Evolutionary conservation across 2,888 invertebrate species (phyloP).

Genomic region (Cephus rjabovi): DNA sequence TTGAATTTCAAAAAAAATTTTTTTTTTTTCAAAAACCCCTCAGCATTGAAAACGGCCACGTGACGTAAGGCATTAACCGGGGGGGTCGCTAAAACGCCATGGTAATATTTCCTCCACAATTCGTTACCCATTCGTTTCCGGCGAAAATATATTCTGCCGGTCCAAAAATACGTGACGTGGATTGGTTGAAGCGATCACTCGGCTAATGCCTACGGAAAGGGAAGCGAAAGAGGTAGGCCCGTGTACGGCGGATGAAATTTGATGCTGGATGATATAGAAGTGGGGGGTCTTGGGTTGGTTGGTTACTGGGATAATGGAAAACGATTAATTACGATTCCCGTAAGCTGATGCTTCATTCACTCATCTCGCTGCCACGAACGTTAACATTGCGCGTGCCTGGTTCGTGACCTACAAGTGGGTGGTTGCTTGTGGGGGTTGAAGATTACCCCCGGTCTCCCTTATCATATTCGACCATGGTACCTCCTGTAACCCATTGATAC

Average conservation of each 20-base stretch:
- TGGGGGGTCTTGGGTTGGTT: neutral
- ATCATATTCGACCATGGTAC: neutral
- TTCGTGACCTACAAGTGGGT: neutral
- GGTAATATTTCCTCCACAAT: neutral
- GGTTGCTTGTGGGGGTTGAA: too few relatives aligned
- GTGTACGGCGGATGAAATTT: neutral
- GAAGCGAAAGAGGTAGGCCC: neutral
- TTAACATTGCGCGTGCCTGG: constrained; percentile 1
- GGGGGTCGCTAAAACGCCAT: neutral
- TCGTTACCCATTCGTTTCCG: neutral
- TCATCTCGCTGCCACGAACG: constrained; percentile 14
- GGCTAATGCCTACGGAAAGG: constrained; percentile 6
- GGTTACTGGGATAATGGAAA: constrained; percentile 18
- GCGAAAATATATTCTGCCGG: neutral
- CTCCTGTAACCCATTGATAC: neutral
- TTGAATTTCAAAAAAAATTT: too few relatives aligned
- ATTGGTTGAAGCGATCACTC: neutral
- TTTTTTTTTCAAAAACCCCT: too few relatives aligned
- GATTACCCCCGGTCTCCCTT: neutral
- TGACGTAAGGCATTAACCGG: too few relatives aligned
- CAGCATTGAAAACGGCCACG: neutral
- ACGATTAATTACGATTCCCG: constrained; percentile 20
- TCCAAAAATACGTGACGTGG: neutral
- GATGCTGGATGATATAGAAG: neutral
- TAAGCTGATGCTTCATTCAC: constrained; percentile 17